Evolutionary conservation across 1,140 invertebrate genomes (phyloP).

Genomic region (Venturia canescens): DNA sequence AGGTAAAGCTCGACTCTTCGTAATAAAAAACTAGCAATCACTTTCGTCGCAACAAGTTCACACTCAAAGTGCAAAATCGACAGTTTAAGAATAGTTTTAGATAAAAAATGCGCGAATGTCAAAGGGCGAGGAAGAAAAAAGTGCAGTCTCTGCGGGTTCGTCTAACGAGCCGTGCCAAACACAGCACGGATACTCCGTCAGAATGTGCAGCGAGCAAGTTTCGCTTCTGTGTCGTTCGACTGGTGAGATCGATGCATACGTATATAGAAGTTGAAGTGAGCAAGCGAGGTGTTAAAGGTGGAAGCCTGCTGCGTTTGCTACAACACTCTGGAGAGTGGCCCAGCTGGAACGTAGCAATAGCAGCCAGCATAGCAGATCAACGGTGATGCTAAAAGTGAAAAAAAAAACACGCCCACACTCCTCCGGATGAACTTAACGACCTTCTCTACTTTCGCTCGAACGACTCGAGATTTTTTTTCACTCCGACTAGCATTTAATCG

Average conservation of each 20-base stretch:
- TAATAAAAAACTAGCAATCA: too few relatives aligned
- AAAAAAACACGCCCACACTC: not conserved
- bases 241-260: not conserved
- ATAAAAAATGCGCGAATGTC: not conserved
- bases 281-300: not conserved
- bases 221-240: not conserved
- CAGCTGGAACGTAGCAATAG: constrained; percentile 9
- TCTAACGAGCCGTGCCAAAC: constrained; percentile 32
- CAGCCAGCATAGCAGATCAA: not conserved
- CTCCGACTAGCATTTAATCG: not conserved
- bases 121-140: constrained; percentile 19
- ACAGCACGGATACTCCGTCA: constrained; percentile 12
- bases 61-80: too few relatives aligned
- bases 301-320: constrained; percentile 14
- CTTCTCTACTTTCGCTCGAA: not conserved
- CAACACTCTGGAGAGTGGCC: not conserved
- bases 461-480: not conserved
- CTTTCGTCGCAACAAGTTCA: too few relatives aligned
- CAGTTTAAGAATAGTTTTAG: not conserved
- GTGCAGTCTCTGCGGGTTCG: constrained; percentile 21
- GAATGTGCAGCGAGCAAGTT: constrained; percentile 27
- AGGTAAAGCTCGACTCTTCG: too few relatives aligned
- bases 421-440: not conserved
- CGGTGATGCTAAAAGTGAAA: constrained; percentile 8
- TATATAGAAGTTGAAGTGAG: not conserved